Conservation (phyloP, 1,140 invertebrate species). For the Varroa destructor region DNA sequence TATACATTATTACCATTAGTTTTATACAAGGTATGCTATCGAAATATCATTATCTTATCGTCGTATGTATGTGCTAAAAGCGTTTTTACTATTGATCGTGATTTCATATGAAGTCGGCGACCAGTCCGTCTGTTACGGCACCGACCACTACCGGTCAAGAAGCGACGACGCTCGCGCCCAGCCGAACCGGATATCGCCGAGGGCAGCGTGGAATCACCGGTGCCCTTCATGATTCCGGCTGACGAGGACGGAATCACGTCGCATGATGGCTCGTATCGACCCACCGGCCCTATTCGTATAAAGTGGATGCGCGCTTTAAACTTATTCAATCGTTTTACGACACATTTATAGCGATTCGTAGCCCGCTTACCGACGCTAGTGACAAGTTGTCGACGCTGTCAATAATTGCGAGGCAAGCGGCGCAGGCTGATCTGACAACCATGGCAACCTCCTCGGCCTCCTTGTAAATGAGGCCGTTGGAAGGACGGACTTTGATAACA, state of each 20-base stretch:
- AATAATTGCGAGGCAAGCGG: neutral
- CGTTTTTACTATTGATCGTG: neutral
- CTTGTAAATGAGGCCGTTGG: neutral
- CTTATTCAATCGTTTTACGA: slow-evolving; percentile 20
- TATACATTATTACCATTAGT: neutral
- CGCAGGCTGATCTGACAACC: neutral
- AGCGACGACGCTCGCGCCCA: neutral
- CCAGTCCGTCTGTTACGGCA: neutral
- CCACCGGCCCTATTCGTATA: neutral
- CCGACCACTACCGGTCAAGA: slow-evolving; percentile 6
- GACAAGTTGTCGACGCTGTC: neutral
- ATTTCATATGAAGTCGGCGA: neutral
- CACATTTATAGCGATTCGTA: slow-evolving; percentile 16
- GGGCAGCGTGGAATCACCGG: neutral
- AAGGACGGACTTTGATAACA: neutral
- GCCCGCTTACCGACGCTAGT: slow-evolving; percentile 7
- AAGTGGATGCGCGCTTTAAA: slow-evolving; percentile 23
- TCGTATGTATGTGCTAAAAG: neutral
- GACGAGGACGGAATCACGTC: neutral
- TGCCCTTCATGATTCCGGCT: slow-evolving; percentile 12
- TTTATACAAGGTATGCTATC: neutral
- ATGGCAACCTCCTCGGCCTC: neutral
- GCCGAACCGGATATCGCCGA: neutral
- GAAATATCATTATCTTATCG: neutral
- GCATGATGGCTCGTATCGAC: neutral